phyloP scores from a whole-genome alignment of 2,888 invertebrate genomes.

The Hypselothyrea guttata region DNA sequence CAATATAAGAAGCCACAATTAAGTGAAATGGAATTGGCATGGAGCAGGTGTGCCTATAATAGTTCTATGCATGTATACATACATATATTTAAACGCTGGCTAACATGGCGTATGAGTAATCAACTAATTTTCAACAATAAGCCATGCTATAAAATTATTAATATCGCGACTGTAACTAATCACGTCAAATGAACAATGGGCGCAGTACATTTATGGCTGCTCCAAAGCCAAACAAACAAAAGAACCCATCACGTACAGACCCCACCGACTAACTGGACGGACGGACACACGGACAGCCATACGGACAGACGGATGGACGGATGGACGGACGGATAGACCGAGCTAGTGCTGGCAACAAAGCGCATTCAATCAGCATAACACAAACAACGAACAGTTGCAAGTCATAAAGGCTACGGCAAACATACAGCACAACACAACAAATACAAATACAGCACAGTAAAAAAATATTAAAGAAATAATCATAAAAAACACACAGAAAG shows the following conservation, averaged over 20 bases:
- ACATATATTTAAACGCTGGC: neutral
- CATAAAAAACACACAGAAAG: neutral
- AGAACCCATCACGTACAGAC: slow-evolving; percentile 20
- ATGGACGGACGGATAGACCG: slow-evolving; percentile 24
- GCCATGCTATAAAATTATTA: slow-evolving; percentile 53
- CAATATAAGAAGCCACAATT: too few species aligned
- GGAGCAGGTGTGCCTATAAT: too few species aligned
- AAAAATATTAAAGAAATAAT: neutral
- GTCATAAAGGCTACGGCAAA: slow-evolving; percentile 70
- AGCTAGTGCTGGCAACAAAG: slow-evolving; percentile 55
- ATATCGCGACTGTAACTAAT: slow-evolving; percentile 60
- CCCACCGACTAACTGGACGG: slow-evolving; percentile 18
- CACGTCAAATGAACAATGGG: slow-evolving; percentile 59
- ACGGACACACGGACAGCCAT: slow-evolving; percentile 12
- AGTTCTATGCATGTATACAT: too few species aligned
- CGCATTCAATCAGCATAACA: slow-evolving; percentile 68
- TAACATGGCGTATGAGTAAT: slow-evolving; percentile 48
- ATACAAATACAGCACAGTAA: slow-evolving; percentile 32
- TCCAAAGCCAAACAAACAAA: slow-evolving; percentile 49
- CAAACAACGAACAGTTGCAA: slow-evolving; percentile 71
- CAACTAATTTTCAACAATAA: slow-evolving; percentile 43
- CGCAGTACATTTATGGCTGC: slow-evolving; percentile 40
- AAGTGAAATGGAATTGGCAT: neutral
- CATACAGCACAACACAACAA: slow-evolving; percentile 47
- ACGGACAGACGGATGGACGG: slow-evolving; percentile 24